A percentile compares a stretch with the other conserved stretches of the same genome.
phyloP scores from a whole-genome alignment of 2,797 vertebrate genomes.

The Macropodus opercularis region DNA sequence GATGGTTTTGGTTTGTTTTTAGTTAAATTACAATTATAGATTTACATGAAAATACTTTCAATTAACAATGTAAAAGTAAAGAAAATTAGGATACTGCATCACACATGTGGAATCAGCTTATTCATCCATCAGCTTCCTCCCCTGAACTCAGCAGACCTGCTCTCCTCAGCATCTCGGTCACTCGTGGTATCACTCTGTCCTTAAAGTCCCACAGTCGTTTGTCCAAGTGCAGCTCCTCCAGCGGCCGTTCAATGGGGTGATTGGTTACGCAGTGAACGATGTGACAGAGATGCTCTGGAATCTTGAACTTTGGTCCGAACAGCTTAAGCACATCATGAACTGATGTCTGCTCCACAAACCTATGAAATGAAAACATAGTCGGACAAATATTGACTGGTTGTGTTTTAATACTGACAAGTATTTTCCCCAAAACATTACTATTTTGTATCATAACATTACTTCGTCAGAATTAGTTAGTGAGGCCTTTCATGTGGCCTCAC shows the following conservation, averaged over 20 bases:
- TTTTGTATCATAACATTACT: neutral
- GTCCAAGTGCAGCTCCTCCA: slow-evolving; percentile 5
- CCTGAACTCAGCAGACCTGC: neutral
- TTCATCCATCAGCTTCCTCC: neutral
- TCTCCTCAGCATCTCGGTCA: slow-evolving; percentile 3
- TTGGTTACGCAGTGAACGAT: slow-evolving; percentile 13
- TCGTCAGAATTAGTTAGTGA: too few species aligned
- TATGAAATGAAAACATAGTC: neutral
- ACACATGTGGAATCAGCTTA: too few species aligned
- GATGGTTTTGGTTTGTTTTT: too few species aligned
- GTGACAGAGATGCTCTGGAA: neutral
- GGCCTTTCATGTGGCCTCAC: neutral
- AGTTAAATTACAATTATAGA: too few species aligned
- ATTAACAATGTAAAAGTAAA: too few species aligned
- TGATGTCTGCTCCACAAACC: slow-evolving; percentile 15
- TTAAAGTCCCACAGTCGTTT: slow-evolving; percentile 23
- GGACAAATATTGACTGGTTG: neutral
- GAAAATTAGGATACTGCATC: too few species aligned
- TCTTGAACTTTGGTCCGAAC: neutral
- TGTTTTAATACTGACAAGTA: too few species aligned
- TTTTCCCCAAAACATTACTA: too few species aligned
- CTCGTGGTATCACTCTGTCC: slow-evolving; percentile 1
- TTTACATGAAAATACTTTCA: too few species aligned
- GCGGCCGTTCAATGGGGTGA: neutral
- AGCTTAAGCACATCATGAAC: slow-evolving; percentile 9